These are phyloP conservation scores for Acromyrmex echinatior DNA, from an alignment of 1,140 invertebrate species.

Conservation along the genomic window DNA sequence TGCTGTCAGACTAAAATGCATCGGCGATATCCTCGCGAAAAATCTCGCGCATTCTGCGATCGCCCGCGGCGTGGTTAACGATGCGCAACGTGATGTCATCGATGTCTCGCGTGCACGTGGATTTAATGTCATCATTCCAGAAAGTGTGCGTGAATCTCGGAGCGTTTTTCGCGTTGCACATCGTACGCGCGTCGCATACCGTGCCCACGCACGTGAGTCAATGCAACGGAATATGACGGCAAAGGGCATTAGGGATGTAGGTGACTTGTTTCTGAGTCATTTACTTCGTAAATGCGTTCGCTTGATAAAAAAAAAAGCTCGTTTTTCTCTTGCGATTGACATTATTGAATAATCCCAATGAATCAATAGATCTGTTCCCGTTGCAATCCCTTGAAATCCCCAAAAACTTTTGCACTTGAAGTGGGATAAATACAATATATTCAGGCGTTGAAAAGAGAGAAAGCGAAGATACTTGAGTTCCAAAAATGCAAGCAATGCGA, in stretches of 20 bases:
- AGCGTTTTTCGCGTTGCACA: constrained; percentile 63
- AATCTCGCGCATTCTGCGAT: constrained; percentile 32
- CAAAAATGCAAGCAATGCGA: too few species aligned
- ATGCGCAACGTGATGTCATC: constrained; percentile 69
- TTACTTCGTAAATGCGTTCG: constrained; percentile 11
- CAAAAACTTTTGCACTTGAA: too few species aligned
- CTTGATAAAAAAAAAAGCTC: constrained; percentile 15
- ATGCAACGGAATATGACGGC: constrained; percentile 69
- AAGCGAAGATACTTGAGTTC: too few species aligned
- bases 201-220: constrained; percentile 79
- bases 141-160: constrained; percentile 69
- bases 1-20: neutral
- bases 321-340: neutral
- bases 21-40: neutral
- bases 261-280: constrained; percentile 67
- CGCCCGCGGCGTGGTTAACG: constrained; percentile 32
- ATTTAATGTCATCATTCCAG: constrained; percentile 72
- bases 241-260: constrained; percentile 39
- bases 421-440: too few species aligned
- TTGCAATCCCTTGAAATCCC: too few species aligned
- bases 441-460: too few species aligned
- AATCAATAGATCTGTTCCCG: neutral
- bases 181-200: constrained; percentile 73
- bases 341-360: neutral
- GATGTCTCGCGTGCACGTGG: constrained; percentile 58